Evolutionary conservation across 2,797 vertebrate species (phyloP), one percentile per base, ranked within the genome.

Genomic region (Bufotes viridis): DNA sequence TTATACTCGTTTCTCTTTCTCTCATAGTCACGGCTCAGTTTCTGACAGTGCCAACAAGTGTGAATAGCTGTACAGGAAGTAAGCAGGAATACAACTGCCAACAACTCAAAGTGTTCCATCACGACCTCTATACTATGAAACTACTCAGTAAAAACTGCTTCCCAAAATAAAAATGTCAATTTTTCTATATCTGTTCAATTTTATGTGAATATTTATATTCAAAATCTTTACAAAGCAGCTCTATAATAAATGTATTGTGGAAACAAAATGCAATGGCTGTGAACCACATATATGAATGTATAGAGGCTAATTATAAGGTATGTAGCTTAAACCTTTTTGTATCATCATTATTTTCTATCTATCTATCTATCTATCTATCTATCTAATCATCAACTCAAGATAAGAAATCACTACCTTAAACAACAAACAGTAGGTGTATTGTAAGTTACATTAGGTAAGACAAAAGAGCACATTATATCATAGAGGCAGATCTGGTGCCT

Each of bases 1-100:
- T 85, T 85, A 85, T 53, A 85, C 78, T 58, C 57, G 10, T 53
- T 72, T 72, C 18, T 67, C 81, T 65, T 15, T 78, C 12, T 55
- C 53, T 72, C 53, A 11, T 58, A 72, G 67, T 83, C 67, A 72
- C 42, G 42, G 26, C n/a, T 78, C 10, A 78, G 2, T 22, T 67
- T 14, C 49, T 78, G 57, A 78, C 83, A 61, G 58, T 61, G 82
- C 70, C 82, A 84, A 63, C 70, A 84, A 84, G 72, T 84, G 82
- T 24, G 29, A 61, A 85, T 78, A 29, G 58, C 57, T 63, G 57
- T 51, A 63, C 22, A 84, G 70, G 70, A 84, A 84, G 57, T 63
- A 8, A 75, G 34, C 57, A 13, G 24, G 55, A 75, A 34, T 24
- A 60, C 58, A 85, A 76, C 29, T 78, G 72, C 34, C 82, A 74